phyloP scores from a whole-genome alignment of 2,797 vertebrate genomes.

The Champsocephalus esox region DNA sequence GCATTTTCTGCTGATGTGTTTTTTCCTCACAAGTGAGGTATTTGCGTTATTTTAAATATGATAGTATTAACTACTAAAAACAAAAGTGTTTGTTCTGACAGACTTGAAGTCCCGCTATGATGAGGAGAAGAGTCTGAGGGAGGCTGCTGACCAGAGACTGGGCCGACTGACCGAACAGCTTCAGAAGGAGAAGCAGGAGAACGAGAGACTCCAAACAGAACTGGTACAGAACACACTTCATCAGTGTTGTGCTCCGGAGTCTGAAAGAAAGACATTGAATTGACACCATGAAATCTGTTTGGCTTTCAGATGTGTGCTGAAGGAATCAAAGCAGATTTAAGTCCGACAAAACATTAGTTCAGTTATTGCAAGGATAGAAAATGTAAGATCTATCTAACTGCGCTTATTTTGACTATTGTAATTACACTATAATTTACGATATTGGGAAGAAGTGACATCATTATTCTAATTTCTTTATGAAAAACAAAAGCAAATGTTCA shows the following conservation, averaged over 20 bases:
- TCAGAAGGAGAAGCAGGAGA: slow-evolving; percentile 86
- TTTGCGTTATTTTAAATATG: slow-evolving; percentile 3
- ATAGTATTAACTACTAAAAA: background rate
- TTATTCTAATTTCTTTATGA: too few relatives aligned
- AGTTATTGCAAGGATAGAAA: too few relatives aligned
- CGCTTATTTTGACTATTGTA: too few relatives aligned
- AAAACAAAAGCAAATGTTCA: too few relatives aligned
- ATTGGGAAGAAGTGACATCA: too few relatives aligned
- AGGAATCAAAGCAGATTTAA: slow-evolving; percentile 20
- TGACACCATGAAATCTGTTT: slow-evolving; percentile 26
- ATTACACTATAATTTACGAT: too few relatives aligned
- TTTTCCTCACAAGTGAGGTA: background rate
- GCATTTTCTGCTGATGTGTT: background rate
- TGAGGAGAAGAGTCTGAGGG: slow-evolving; percentile 93
- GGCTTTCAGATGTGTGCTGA: slow-evolving; percentile 12
- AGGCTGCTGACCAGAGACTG: slow-evolving; percentile 89
- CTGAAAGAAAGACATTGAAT: slow-evolving; percentile 1
- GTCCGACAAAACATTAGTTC: background rate
- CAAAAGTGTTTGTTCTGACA: slow-evolving; percentile 61
- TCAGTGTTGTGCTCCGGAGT: slow-evolving; percentile 4
- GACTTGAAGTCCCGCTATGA: slow-evolving; percentile 96
- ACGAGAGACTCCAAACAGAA: slow-evolving; percentile 91
- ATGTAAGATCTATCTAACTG: too few relatives aligned
- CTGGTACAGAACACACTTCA: slow-evolving; percentile 85
- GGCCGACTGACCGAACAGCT: slow-evolving; percentile 88